Conservation (phyloP, 2,113 vertebrate species). For the rat (Rattus norvegicus) region DNA sequence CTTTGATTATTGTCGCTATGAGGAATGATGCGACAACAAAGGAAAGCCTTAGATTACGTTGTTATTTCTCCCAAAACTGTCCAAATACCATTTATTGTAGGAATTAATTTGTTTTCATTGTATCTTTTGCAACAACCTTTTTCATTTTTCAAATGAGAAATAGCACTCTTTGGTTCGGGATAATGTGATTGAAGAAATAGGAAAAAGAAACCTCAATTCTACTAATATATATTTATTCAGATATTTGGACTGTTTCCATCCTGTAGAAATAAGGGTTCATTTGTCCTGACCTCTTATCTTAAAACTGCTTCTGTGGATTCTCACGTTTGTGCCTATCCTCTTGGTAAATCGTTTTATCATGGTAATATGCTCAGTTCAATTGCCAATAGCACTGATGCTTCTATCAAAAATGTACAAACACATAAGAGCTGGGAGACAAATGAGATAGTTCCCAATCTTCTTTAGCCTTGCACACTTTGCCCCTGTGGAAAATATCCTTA, state of each 20-base stretch:
- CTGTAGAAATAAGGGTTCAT: slow-evolving; percentile 16
- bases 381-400: slow-evolving; percentile 39
- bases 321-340: slow-evolving; percentile 45
- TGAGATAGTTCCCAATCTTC: slow-evolving; percentile 29
- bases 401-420: slow-evolving; percentile 64
- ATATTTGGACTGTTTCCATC: slow-evolving; percentile 42
- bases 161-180: slow-evolving; percentile 15
- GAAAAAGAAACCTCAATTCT: slow-evolving; percentile 25
- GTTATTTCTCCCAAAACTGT: background rate
- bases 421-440: slow-evolving; percentile 59
- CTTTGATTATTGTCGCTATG: background rate
- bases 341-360: slow-evolving; percentile 65
- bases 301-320: slow-evolving; percentile 48
- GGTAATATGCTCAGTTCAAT: slow-evolving; percentile 67
- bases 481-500: slow-evolving; percentile 56
- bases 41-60: background rate
- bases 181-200: background rate
- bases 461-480: slow-evolving; percentile 49
- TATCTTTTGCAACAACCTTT: background rate
- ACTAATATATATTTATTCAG: background rate
- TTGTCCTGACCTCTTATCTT: slow-evolving; percentile 48
- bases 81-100: background rate
- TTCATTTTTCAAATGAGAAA: background rate
- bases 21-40: slow-evolving; percentile 1
- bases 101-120: background rate